phyloP scores from a whole-genome alignment of 2,113 vertebrate genomes.

The Pampusana beccarii region DNA sequence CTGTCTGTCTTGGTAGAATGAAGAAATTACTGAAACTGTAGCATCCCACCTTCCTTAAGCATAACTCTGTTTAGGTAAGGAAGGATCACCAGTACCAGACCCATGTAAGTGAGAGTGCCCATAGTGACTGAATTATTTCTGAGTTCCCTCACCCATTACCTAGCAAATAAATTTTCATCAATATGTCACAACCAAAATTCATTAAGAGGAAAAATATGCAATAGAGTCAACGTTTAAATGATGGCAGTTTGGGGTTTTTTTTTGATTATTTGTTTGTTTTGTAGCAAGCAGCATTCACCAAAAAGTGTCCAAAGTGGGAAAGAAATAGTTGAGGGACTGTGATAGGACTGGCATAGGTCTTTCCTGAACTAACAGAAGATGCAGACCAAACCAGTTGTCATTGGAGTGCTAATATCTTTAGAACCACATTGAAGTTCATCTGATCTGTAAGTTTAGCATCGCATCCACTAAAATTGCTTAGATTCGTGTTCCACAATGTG shows the following conservation, averaged over 20 bases:
- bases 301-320: not conserved
- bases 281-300: not conserved
- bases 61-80: not conserved
- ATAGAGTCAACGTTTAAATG: not conserved
- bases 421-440: not conserved
- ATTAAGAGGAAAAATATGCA: not conserved
- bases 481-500: not conserved
- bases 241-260: rapidly evolving
- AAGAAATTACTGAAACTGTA: not conserved
- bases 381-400: not conserved
- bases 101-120: not conserved
- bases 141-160: not conserved
- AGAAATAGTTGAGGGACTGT: not conserved
- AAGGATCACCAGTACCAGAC: not conserved
- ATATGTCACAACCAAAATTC: not conserved
- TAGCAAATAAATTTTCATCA: not conserved
- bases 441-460: not conserved
- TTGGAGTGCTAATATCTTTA: not conserved
- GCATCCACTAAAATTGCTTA: not conserved
- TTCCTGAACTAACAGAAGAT: not conserved
- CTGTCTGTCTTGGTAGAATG: not conserved
- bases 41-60: not conserved
- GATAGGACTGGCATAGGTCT: not conserved
- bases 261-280: not conserved
- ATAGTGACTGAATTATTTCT: not conserved